Conservation (phyloP, 2,113 vertebrate genomes). For the Recurvirostra avosetta region DNA sequence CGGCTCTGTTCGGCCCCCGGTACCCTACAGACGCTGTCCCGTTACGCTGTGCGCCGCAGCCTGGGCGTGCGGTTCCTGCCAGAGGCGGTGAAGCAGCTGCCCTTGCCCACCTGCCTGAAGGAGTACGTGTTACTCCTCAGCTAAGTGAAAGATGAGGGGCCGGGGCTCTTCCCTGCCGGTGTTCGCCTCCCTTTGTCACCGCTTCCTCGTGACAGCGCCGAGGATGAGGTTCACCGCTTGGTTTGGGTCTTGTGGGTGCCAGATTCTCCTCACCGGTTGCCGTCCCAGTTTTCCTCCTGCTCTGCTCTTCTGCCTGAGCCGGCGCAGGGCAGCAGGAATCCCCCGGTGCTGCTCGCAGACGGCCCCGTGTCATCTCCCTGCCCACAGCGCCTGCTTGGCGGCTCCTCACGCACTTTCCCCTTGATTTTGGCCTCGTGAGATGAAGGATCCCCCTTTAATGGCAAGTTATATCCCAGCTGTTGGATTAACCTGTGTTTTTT, state of each 20-base stretch:
- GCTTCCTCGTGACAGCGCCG: background rate
- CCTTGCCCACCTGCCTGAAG: conserved; percentile 88
- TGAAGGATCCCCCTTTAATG: background rate
- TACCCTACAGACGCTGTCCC: conserved; percentile 82
- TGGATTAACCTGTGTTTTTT: fast-evolving
- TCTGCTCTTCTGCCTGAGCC: background rate
- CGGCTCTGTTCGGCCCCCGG: conserved; percentile 82
- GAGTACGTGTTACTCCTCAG: conserved; percentile 88
- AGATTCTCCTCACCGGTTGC: fast-evolving
- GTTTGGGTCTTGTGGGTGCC: background rate
- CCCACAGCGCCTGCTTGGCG: fast-evolving
- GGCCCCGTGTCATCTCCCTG: background rate
- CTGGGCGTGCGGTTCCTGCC: conserved; percentile 88
- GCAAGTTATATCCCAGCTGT: background rate
- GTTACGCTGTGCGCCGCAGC: conserved; percentile 84
- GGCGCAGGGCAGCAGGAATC: background rate
- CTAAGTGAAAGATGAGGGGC: background rate
- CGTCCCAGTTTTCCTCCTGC: background rate
- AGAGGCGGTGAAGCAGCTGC: conserved; percentile 87
- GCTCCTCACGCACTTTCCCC: background rate
- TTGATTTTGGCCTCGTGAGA: fast-evolving
- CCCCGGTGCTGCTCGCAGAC: fast-evolving
- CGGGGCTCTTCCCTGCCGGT: too few species aligned
- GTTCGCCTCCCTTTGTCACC: background rate
- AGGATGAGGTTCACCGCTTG: background rate